Conservation (phyloP, 2,888 invertebrate species). For the Melolontha melolontha region DNA sequence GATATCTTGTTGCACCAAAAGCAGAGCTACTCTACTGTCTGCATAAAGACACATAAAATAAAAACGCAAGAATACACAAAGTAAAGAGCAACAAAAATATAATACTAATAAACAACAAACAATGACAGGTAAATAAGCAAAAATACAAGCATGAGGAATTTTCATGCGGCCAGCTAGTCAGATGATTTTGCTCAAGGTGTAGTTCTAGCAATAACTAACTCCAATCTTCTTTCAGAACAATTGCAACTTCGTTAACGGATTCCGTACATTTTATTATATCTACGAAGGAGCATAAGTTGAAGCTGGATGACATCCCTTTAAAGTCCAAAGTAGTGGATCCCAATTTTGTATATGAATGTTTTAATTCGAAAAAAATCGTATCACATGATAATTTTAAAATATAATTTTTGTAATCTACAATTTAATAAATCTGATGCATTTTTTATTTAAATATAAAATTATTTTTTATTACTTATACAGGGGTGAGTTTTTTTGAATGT, state of each 20-base stretch:
- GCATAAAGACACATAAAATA: too few relatives aligned
- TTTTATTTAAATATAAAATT: not conserved
- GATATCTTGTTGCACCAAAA: too few relatives aligned
- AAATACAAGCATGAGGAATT: too few relatives aligned
- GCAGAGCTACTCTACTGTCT: too few relatives aligned
- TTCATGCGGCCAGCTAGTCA: too few relatives aligned
- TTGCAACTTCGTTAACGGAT: not conserved
- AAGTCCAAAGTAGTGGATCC: conserved; percentile 64
- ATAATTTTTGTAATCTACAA: conserved; percentile 17
- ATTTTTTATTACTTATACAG: too few relatives aligned
- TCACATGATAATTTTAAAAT: conserved; percentile 47
- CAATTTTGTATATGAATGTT: conserved; percentile 74
- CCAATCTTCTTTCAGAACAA: conserved; percentile 5
- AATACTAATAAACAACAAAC: too few relatives aligned
- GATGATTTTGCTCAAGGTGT: too few relatives aligned
- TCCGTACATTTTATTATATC: conserved; percentile 25
- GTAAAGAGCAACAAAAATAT: too few relatives aligned
- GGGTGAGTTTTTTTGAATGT: too few relatives aligned
- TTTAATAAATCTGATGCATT: not conserved
- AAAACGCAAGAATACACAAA: too few relatives aligned
- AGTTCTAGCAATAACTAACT: not conserved
- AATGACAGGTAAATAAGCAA: too few relatives aligned
- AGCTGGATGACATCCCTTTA: conserved; percentile 1
- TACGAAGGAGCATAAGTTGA: conserved; percentile 22
- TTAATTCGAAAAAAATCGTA: conserved; percentile 61